A percentile compares a stretch with the other conserved stretches of the same genome.
Conservation (phyloP, 2,113 vertebrate species). For the Syngnathoides biaculeatus region DNA sequence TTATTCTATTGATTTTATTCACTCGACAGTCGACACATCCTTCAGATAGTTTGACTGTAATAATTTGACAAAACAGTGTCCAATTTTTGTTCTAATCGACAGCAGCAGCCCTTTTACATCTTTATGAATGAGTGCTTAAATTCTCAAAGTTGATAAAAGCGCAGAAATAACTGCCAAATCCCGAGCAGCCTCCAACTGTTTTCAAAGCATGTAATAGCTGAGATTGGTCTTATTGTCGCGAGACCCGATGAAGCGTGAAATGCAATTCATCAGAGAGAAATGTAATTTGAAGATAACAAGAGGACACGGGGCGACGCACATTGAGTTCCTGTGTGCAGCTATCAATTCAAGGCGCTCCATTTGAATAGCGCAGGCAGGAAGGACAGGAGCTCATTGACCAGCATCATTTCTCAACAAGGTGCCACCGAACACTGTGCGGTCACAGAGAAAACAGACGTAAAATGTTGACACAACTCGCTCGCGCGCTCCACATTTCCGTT, state of each 20-base stretch:
- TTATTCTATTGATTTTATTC: too few relatives aligned
- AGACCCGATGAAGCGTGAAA: constrained; percentile 62
- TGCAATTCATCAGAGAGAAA: constrained; percentile 55
- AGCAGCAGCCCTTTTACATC: constrained; percentile 4
- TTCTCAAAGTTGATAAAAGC: background rate
- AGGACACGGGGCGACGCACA: constrained; percentile 52
- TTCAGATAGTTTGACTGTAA: background rate
- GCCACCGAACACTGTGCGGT: background rate
- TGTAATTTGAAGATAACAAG: constrained; percentile 65
- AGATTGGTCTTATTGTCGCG: constrained; percentile 36
- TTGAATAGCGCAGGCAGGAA: constrained; percentile 50
- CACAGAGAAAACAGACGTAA: background rate
- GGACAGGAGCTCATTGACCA: constrained; percentile 33
- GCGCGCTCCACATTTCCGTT: too few relatives aligned
- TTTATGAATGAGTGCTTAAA: background rate
- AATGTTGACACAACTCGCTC: background rate
- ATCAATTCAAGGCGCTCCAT: constrained; percentile 62
- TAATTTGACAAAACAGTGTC: background rate
- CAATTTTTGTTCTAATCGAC: background rate
- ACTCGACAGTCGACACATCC: too few relatives aligned
- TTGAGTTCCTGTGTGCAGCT: constrained; percentile 52
- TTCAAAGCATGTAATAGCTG: constrained; percentile 36
- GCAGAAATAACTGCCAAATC: constrained; percentile 19
- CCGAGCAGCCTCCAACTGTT: constrained; percentile 22
- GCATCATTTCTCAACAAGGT: constrained; percentile 2